Evolutionary conservation across 2,797 vertebrate genomes (phyloP).

Genomic region (Platyrinchus mystaceus): DNA sequence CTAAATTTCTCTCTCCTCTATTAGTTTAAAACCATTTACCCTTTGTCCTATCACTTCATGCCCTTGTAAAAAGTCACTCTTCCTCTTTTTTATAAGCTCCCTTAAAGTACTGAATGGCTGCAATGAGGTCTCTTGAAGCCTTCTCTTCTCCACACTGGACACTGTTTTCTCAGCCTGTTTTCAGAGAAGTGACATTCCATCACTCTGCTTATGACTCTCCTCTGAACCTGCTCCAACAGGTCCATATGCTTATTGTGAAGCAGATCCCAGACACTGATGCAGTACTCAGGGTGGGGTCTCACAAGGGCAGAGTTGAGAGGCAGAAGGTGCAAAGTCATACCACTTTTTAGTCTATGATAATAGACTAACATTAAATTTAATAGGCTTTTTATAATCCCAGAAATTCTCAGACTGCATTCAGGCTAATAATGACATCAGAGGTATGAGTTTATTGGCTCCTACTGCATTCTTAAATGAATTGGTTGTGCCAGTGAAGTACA

Average conservation of each 20-base stretch:
- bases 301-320: not conserved
- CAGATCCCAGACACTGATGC: not conserved
- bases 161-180: not conserved
- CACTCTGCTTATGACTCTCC: not conserved
- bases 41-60: not conserved
- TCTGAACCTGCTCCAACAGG: not conserved
- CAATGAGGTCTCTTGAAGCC: not conserved
- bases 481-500: not conserved
- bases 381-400: not conserved
- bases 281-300: not conserved
- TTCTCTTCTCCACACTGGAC: not conserved
- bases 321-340: not conserved
- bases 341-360: not conserved
- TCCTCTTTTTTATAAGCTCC: not conserved
- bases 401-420: not conserved
- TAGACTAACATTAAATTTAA: not conserved
- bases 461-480: not conserved
- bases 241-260: not conserved
- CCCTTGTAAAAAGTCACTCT: not conserved
- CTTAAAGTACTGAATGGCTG: not conserved
- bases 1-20: not conserved
- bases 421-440: not conserved
- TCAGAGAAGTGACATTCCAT: not conserved
- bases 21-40: not conserved
- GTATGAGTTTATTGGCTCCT: not conserved